These are phyloP conservation scores for Hydrolagus colliei DNA, from an alignment of 2,797 vertebrate genomes.

Conservation along the genomic window DNA sequence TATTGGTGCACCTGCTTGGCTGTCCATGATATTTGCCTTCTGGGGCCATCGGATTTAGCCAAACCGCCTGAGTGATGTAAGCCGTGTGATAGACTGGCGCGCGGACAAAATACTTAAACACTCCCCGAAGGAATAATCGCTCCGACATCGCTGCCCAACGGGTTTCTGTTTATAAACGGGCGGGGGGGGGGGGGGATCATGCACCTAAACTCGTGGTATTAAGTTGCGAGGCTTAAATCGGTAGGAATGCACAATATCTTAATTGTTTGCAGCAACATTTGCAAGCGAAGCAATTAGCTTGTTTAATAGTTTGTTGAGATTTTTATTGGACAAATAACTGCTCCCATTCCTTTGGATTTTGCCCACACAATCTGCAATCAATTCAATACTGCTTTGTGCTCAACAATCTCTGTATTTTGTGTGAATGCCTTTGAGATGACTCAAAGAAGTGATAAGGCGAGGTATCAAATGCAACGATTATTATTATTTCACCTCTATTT, in stretches of 20 bases:
- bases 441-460: no score
- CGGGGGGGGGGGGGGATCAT: background rate
- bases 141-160: background rate
- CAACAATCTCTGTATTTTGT: no score
- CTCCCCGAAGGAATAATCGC: background rate
- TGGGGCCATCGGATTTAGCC: background rate
- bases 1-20: background rate
- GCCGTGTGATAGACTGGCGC: background rate
- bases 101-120: background rate
- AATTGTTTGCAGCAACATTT: background rate
- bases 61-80: background rate
- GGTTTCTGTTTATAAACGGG: background rate
- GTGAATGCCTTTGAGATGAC: no score
- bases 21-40: background rate
- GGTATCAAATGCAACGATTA: no score
- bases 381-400: background rate
- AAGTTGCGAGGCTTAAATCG: background rate
- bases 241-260: background rate
- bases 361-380: background rate
- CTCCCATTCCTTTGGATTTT: background rate
- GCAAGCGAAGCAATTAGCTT: background rate
- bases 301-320: background rate
- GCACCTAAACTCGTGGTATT: background rate
- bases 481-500: no score
- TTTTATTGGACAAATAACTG: background rate